Percentiles rank a stretch among this genome's conserved stretches.
Evolutionary conservation across 1,140 invertebrate genomes (phyloP).

Genomic region (Calliphora vicina): DNA sequence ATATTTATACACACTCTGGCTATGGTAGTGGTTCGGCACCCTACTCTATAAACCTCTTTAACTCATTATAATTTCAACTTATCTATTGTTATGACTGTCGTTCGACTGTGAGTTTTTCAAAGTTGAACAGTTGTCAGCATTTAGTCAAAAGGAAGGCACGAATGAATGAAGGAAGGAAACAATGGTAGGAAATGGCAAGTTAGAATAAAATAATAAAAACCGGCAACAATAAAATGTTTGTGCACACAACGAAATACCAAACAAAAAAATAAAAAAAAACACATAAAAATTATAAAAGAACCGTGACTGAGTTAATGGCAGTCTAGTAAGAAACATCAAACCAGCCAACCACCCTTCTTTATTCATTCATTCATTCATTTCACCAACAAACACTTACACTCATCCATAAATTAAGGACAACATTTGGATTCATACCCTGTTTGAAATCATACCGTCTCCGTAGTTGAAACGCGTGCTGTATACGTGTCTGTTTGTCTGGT

Average conservation of each 20-base stretch:
- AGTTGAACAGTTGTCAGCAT: conserved; percentile 16
- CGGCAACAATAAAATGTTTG: not conserved
- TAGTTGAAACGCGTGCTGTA: not conserved
- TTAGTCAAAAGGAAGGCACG: not conserved
- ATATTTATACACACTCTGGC: not conserved
- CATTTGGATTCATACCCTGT: not conserved
- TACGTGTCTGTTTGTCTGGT: not conserved
- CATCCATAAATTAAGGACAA: not conserved
- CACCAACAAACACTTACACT: no score
- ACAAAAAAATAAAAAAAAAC: not conserved
- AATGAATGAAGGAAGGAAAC: not conserved
- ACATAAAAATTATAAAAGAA: conserved; percentile 6
- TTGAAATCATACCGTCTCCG: not conserved
- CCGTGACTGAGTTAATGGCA: conserved; percentile 13
- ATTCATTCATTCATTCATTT: no score
- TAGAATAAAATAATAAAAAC: conserved; percentile 22
- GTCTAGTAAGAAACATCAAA: not conserved
- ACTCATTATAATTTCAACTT: not conserved
- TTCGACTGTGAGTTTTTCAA: not conserved
- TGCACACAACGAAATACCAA: not conserved
- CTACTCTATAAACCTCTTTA: conserved; percentile 8
- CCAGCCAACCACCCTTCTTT: not conserved
- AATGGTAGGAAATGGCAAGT: conserved; percentile 4
- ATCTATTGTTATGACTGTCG: conserved; percentile 16
- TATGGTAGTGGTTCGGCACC: no score